Base-by-base conservation (phyloP, 2,797 vertebrate species). In the Cyclura pinguis region DNA sequence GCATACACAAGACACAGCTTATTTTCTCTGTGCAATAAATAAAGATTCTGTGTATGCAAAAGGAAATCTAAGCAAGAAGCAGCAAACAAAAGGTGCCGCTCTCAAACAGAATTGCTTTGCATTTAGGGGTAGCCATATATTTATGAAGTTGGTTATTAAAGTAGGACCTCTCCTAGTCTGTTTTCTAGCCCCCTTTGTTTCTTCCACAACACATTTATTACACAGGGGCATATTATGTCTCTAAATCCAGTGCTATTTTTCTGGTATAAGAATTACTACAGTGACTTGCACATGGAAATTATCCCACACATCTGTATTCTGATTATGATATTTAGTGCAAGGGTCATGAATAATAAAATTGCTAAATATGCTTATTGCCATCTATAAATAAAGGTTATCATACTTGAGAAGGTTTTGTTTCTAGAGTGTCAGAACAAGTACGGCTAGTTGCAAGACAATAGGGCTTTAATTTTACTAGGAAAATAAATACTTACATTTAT, bases 271-370 rank as follows among this genome's bases (percentile, higher is more conserved):
- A 95, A 96, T 94, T 96, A 88, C 92, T 96, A 90, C 86, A 94
- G 83, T 96, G 95, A 97, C 96, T 97, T 95, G 93, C 80, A 95
- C 94, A 96, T 93, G 96, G 94, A 97, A 97, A 97, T 97, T 96
- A 95, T 93, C 93, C 95, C 88, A 94, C 94, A 94, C 95, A 96
- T 97, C 97, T 97, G 93, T 97, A 96, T 97, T 97, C 96, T 97
- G 97, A 97, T 97, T 98, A 96, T 96, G 96, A 96, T 96, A 96
- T 97, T 97, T 97, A 96, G 96, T 94, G 92, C 92, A 96, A 96
- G 97, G 96, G 96, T 97, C 96, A 97, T 97, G 97, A 98, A 98
- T 97, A 98, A 97, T 98, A 97, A 97, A 97, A 97, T 95, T 95
- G 95, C 95, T 97, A 97, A 97, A 97, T 97, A 96, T 95, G 97